phyloP scores from a whole-genome alignment of 2,888 invertebrate species.

The Nymphalis urticae region DNA sequence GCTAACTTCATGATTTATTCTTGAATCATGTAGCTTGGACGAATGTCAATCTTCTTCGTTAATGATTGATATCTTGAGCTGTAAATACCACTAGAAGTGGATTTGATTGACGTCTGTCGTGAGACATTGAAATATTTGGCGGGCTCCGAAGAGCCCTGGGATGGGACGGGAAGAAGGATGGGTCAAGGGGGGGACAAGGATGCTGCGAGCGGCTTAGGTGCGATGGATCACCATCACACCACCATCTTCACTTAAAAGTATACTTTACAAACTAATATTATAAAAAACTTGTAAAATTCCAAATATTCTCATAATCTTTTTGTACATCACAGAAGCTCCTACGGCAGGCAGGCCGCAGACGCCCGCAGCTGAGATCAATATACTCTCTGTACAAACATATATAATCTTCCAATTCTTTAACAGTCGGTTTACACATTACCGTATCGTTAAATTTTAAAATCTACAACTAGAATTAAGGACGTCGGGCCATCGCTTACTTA shows the following conservation, averaged over 20 bases:
- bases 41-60: background rate
- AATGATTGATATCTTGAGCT: conserved; percentile 28
- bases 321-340: conserved; percentile 80
- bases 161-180: conserved; percentile 50
- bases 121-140: conserved; percentile 46
- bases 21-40: background rate
- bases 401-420: conserved; percentile 72
- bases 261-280: conserved; percentile 78
- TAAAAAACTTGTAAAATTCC: conserved; percentile 81
- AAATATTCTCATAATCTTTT: conserved; percentile 75
- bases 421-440: conserved; percentile 61
- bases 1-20: background rate
- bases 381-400: conserved; percentile 76
- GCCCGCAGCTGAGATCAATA: conserved; percentile 78
- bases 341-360: conserved; percentile 53
- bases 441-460: conserved; percentile 72
- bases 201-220: conserved; percentile 67
- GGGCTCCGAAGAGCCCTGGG: conserved; percentile 48
- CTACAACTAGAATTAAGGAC: conserved; percentile 73
- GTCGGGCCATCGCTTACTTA: conserved; percentile 47
- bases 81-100: conserved; percentile 32
- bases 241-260: conserved; percentile 77
- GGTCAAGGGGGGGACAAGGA: conserved; percentile 42
- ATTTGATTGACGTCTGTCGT: conserved; percentile 35
- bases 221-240: conserved; percentile 52